These are phyloP conservation scores for Cyanoderma ruficeps DNA, from an alignment of 2,113 vertebrate genomes.

Conservation along the genomic window DNA sequence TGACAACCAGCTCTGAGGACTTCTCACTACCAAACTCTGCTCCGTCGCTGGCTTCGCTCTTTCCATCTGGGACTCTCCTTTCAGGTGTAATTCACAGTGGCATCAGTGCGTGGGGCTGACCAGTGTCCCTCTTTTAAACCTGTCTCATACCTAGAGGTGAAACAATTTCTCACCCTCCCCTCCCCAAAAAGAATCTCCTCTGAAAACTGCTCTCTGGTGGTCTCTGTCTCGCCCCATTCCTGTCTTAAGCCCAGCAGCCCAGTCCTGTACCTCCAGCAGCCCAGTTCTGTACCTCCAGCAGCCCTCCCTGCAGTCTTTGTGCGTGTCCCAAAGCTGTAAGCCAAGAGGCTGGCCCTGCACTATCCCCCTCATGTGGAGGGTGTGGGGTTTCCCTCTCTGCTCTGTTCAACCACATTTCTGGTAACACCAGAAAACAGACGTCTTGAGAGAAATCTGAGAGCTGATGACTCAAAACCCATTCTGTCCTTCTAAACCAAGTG, in stretches of 20 bases:
- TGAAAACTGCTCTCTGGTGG: neutral
- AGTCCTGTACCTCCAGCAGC: neutral
- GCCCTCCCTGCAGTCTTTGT: neutral
- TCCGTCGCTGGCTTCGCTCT: accelerated
- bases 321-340: neutral
- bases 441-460: neutral
- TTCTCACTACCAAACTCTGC: neutral
- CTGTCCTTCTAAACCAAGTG: neutral
- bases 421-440: neutral
- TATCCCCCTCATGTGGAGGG: accelerated
- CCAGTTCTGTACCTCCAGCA: neutral
- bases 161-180: neutral
- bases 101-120: neutral
- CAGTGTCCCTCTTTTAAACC: neutral
- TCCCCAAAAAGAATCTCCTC: neutral
- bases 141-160: neutral
- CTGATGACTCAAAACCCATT: neutral
- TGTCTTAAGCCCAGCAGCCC: neutral
- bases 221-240: neutral
- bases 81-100: neutral
- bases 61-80: neutral
- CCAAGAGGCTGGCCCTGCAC: neutral
- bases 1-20: neutral
- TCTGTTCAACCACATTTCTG: neutral
- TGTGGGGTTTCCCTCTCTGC: neutral